Conservation (phyloP, 2,888 invertebrate species). For the Hermaeophaga mercurialis region DNA sequence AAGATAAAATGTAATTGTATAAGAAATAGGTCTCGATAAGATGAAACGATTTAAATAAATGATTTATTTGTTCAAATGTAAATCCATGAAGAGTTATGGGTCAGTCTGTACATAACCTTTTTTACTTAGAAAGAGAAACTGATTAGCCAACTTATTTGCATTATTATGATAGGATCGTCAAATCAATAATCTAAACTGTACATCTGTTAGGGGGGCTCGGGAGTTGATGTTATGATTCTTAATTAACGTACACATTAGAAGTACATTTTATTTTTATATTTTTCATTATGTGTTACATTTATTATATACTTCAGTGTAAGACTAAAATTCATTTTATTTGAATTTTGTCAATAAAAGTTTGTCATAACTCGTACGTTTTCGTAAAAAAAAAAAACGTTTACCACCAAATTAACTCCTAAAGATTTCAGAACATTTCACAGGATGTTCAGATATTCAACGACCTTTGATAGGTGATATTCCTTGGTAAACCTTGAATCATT, state of each 20-base stretch:
- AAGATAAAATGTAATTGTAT: conserved; percentile 3
- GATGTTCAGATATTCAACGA: too few species aligned
- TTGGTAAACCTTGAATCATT: too few species aligned
- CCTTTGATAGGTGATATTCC: too few species aligned
- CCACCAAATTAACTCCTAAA: too few species aligned
- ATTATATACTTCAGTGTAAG: conserved; percentile 32
- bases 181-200: neutral
- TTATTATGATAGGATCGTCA: conserved; percentile 4
- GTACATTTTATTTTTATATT: conserved; percentile 37
- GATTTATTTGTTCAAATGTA: conserved; percentile 20
- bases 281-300: conserved; percentile 34
- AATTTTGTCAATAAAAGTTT: conserved; percentile 36
- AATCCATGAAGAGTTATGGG: conserved; percentile 16
- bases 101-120: conserved; percentile 18
- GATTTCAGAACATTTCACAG: too few species aligned
- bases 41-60: conserved; percentile 9
- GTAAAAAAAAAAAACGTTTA: too few species aligned
- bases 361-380: conserved; percentile 16
- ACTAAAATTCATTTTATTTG: conserved; percentile 32
- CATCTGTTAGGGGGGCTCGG: neutral
- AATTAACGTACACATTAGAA: conserved; percentile 25
- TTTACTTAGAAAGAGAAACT: conserved; percentile 15
- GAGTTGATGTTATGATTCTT: neutral
- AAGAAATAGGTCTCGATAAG: conserved; percentile 8
- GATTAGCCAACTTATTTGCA: conserved; percentile 17